Evolutionary conservation across 1,140 invertebrate species (phyloP).

Genomic region (Zeugodacus cucurbitae): DNA sequence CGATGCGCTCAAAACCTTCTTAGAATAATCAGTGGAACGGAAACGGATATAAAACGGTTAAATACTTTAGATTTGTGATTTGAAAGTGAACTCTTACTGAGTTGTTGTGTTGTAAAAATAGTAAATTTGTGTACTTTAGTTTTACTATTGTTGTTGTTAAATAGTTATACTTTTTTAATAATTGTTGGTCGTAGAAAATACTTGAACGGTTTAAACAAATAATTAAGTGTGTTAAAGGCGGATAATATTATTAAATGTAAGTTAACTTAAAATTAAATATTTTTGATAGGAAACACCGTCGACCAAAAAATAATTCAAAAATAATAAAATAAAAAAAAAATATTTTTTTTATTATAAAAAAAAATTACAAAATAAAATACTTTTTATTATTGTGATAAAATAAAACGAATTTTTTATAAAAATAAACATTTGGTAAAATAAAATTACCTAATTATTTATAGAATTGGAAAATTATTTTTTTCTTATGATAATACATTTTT

Average conservation of each 20-base stretch:
- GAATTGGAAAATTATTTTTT: no score
- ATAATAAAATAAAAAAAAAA: not conserved
- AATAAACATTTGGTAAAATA: no score
- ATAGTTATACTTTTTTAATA: not conserved
- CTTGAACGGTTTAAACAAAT: not conserved
- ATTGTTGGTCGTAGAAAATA: not conserved
- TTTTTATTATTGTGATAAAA: no score
- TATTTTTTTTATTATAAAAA: no score
- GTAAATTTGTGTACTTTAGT: not conserved
- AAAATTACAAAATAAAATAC: no score
- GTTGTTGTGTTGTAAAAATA: not conserved
- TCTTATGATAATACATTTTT: no score
- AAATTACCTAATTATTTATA: no score
- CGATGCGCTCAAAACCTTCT: conserved; percentile 11
- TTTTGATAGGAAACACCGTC: not conserved
- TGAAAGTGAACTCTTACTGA: not conserved
- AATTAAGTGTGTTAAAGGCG: not conserved
- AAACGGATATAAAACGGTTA: not conserved
- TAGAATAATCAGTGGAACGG: not conserved
- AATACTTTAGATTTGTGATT: conserved; percentile 27
- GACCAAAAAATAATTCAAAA: not conserved
- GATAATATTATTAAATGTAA: not conserved
- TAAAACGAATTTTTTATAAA: no score
- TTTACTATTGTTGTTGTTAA: not conserved
- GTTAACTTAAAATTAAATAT: not conserved